Percentiles rank a stretch among this genome's conserved stretches.
Evolutionary conservation across 2,113 vertebrate species (phyloP).

Genomic region (Embiotoca jacksoni): DNA sequence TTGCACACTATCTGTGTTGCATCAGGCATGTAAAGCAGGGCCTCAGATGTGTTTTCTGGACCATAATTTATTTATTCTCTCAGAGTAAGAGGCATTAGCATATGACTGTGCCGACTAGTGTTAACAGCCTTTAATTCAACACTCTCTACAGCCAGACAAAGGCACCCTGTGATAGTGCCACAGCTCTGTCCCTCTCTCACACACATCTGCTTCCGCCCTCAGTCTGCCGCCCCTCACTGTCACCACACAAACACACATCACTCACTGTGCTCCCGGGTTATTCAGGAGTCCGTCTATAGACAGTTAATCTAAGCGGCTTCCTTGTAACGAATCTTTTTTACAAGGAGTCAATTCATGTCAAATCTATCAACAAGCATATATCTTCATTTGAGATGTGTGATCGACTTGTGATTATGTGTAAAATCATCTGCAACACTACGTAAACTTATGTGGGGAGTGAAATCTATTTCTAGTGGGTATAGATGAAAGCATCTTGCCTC

Average conservation of each 20-base stretch:
- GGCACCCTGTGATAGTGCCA: slow-evolving; percentile 75
- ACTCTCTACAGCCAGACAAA: slow-evolving; percentile 75
- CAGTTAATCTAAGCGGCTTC: slow-evolving; percentile 62
- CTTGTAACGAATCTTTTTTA: slow-evolving; percentile 30
- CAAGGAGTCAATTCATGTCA: slow-evolving; percentile 57
- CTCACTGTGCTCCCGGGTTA: slow-evolving; percentile 76
- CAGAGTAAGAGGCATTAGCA: slow-evolving; percentile 79
- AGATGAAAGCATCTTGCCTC: slow-evolving; percentile 28
- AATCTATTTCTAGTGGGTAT: slow-evolving; percentile 6
- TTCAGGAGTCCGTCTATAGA: slow-evolving; percentile 75
- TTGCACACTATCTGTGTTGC: slow-evolving; percentile 46
- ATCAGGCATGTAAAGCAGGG: slow-evolving; percentile 67
- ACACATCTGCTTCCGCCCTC: slow-evolving; percentile 83
- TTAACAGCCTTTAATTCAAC: slow-evolving; percentile 83
- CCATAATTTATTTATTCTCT: slow-evolving; percentile 83
- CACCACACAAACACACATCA: slow-evolving; percentile 74
- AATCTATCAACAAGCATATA: not conserved
- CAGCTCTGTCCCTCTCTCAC: slow-evolving; percentile 75
- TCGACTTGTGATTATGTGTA: not conserved
- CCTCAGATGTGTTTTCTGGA: slow-evolving; percentile 73
- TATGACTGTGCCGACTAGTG: slow-evolving; percentile 74
- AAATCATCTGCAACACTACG: slow-evolving; percentile 22
- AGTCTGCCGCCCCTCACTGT: slow-evolving; percentile 66
- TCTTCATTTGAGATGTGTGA: not conserved
- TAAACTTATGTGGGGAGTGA: not conserved